Evolutionary conservation across 1,140 invertebrate species (phyloP).

Genomic region (Manduca sexta): DNA sequence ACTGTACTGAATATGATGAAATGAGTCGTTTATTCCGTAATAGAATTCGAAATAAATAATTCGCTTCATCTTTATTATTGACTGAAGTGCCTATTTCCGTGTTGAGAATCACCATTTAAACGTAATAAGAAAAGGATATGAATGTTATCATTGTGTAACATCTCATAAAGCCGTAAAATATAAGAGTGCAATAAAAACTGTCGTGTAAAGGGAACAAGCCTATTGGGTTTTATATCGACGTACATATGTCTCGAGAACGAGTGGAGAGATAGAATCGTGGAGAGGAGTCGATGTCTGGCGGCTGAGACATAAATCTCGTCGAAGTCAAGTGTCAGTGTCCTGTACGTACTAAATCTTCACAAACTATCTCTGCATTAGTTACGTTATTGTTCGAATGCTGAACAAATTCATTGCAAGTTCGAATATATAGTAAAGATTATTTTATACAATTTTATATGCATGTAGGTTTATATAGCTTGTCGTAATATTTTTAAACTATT

Average conservation of each 20-base stretch:
- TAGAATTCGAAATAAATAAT: too few species aligned
- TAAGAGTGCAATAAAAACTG: constrained; percentile 1
- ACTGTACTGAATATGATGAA: too few species aligned
- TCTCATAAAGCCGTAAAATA: neutral
- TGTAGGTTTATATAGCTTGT: neutral
- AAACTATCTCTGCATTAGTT: constrained; percentile 13
- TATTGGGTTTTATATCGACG: constrained; percentile 4
- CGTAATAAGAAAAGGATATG: too few species aligned
- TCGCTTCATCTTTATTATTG: too few species aligned
- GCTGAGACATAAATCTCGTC: constrained; percentile 23
- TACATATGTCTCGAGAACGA: constrained; percentile 1
- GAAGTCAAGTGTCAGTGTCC: constrained; percentile 15
- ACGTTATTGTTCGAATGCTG: constrained; percentile 15
- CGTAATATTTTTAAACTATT: too few species aligned
- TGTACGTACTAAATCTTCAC: constrained; percentile 21
- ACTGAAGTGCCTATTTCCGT: neutral
- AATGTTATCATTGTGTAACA: too few species aligned
- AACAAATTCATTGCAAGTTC: constrained; percentile 10
- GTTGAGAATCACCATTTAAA: constrained; percentile 11
- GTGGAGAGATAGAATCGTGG: constrained; percentile 7
- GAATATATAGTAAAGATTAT: neutral
- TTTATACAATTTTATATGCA: neutral
- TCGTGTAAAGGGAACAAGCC: neutral
- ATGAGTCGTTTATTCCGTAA: too few species aligned
- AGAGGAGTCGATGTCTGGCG: constrained; percentile 3